Evolutionary conservation across 2,113 vertebrate species (phyloP), one percentile per base, ranked within the genome.

Genomic region (Coptodon rendalli): DNA sequence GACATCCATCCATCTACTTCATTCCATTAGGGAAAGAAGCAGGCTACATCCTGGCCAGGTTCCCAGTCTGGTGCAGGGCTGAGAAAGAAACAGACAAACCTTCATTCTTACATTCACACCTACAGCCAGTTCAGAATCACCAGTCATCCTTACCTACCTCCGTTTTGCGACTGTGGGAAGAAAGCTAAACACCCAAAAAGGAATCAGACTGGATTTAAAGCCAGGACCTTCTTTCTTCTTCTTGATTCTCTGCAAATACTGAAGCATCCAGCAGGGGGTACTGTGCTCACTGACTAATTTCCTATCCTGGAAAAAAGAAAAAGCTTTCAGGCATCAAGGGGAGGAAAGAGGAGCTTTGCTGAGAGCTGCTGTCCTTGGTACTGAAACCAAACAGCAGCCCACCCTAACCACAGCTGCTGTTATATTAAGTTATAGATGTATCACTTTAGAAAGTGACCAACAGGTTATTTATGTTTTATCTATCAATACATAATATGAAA

Each of bases 361-460:
- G 89, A 14, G 82, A 36, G 94, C 80, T 91, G 95, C 96, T 97
- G 95, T 97, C 96, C 96, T 17, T 94, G 96, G 96, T 97, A 40
- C 96, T 97, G 96, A 97, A 95, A 91, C 71, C 87, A 92, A 86
- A 76, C 87, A 80, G 91, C 91, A 94, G 93, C 92, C 94, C 93
- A 94, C 94, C 92, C 89, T 89, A 85, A 94, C 90, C 89, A 94
- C 90, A 94, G 78, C 56, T 17, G 22, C 9, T 61, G 14, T 78
- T 79, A 43, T 43, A 13, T 14, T 83, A 50, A 81, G 82, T 80
- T 80, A 22, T 17, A 80, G 76, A 76, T 48, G 10, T 13, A 9
- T 66, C 50, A 36, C 24, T 63, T 66, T 57, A 34, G 6, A 61
- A 24, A 82, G 11, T 12, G 34, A 71, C 45, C 11, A 56, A 29